Evolutionary conservation across 2,888 invertebrate species (phyloP).

Genomic region (Euproctis similis): DNA sequence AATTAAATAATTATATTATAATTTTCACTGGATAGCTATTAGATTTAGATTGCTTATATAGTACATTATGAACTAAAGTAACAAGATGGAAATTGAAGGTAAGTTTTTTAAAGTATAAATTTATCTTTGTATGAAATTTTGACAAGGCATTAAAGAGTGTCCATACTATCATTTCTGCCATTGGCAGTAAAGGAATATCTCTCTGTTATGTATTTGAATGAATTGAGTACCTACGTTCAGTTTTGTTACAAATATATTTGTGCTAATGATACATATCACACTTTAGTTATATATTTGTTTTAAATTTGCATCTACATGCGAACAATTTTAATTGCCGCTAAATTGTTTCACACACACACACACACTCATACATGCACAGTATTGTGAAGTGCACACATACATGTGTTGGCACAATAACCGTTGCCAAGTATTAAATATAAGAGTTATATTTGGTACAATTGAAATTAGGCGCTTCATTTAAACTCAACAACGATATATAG

Average conservation of each 20-base stretch:
- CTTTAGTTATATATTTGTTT: too few relatives aligned
- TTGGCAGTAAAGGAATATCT: too few relatives aligned
- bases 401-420: conserved; percentile 35
- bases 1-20: background rate
- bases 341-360: conserved; percentile 50
- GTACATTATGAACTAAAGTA: too few relatives aligned
- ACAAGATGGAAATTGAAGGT: too few relatives aligned
- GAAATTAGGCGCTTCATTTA: conserved; percentile 72
- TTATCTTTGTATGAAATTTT: too few relatives aligned
- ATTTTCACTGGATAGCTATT: background rate
- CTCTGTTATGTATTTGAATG: too few relatives aligned
- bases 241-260: too few relatives aligned
- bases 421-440: conserved; percentile 71
- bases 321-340: conserved; percentile 64
- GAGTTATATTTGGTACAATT: conserved; percentile 72
- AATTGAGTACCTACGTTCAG: too few relatives aligned
- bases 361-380: too few relatives aligned
- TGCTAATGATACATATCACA: conserved; percentile 14
- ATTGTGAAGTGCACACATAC: conserved; percentile 21
- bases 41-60: background rate
- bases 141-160: too few relatives aligned
- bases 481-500: conserved; percentile 44
- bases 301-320: conserved; percentile 37
- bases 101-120: too few relatives aligned
- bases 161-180: too few relatives aligned